These are phyloP conservation scores for Spizaetus ornatus DNA, from an alignment of 2,113 vertebrate genomes.

Conservation along the genomic window DNA sequence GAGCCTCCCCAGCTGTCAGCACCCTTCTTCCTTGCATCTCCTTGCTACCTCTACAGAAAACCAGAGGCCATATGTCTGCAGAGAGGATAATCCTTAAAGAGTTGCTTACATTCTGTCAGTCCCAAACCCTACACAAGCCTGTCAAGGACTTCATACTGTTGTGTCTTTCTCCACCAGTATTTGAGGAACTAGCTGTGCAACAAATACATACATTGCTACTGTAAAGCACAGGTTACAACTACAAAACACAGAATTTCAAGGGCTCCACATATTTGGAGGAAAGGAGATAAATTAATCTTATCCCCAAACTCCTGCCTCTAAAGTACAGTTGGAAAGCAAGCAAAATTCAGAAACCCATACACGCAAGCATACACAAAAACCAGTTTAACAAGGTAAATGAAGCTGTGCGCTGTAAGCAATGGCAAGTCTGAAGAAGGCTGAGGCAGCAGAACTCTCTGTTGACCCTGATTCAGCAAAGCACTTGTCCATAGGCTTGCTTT, in stretches of 20 bases:
- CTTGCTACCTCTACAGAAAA: background rate
- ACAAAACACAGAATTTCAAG: background rate
- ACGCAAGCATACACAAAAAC: background rate
- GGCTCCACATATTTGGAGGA: background rate
- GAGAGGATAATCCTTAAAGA: background rate
- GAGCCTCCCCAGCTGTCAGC: background rate
- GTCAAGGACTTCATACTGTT: background rate
- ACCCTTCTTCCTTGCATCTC: background rate
- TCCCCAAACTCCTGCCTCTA: background rate
- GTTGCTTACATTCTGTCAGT: background rate
- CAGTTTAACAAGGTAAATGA: background rate
- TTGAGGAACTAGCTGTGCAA: accelerated
- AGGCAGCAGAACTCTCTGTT: background rate
- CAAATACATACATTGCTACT: accelerated
- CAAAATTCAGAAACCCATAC: background rate
- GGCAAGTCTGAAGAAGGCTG: background rate
- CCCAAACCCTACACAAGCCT: background rate
- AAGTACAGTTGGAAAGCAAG: background rate
- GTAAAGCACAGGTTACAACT: background rate
- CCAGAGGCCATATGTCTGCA: background rate
- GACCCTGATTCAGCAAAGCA: background rate
- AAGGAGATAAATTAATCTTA: background rate
- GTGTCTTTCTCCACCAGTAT: background rate
- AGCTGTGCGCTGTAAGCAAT: background rate
- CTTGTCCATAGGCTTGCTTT: background rate